Percentiles rank a stretch among this genome's conserved stretches.
phyloP scores from a whole-genome alignment of 2,113 vertebrate genomes.

The Myotis davidii region DNA sequence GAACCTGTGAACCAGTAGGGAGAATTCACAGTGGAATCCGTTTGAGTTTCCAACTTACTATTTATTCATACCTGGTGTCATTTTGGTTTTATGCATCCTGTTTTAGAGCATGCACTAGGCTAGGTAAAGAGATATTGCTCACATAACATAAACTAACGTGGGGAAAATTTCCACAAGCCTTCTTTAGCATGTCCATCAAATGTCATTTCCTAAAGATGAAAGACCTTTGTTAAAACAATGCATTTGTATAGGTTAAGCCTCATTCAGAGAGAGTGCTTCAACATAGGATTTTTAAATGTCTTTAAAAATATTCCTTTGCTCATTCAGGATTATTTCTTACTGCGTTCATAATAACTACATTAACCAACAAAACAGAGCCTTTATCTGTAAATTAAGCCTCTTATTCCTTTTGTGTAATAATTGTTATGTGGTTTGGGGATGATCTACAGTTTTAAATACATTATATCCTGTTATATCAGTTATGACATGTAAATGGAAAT shows the following conservation, averaged over 20 bases:
- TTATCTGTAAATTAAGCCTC: constrained; percentile 57
- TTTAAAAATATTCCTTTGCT: not conserved
- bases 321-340: constrained; percentile 20
- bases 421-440: constrained; percentile 11
- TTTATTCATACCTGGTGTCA: not conserved
- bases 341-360: not conserved
- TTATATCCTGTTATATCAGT: constrained; percentile 42
- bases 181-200: not conserved
- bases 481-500: constrained; percentile 42
- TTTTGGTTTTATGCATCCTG: not conserved
- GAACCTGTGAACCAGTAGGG: not conserved
- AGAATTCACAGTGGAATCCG: not conserved
- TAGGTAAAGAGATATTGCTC: not conserved
- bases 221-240: not conserved
- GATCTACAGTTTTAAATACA: constrained; percentile 52
- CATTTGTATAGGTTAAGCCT: not conserved
- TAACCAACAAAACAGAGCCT: constrained; percentile 34
- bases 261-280: not conserved
- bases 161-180: not conserved
- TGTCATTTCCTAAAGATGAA: not conserved
- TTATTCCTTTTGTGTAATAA: constrained; percentile 47
- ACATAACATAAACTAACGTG: not conserved
- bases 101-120: not conserved
- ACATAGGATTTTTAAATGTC: not conserved
- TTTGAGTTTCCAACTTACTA: not conserved